These are phyloP conservation scores for Momotus momota DNA, from an alignment of 2,797 vertebrate genomes.

Conservation along the genomic window DNA sequence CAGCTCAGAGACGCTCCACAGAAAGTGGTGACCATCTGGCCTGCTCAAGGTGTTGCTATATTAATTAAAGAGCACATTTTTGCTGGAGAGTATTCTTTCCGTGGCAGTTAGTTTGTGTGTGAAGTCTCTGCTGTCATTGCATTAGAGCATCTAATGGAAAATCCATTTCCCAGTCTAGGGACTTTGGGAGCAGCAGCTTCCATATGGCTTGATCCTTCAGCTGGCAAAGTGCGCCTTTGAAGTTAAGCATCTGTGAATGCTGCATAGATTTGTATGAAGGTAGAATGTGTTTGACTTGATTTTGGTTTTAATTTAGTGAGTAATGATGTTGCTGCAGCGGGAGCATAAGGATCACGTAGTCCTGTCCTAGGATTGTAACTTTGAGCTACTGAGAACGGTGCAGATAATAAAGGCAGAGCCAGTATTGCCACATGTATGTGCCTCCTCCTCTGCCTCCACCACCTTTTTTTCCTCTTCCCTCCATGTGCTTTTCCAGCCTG, in stretches of 20 bases:
- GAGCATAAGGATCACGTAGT: neutral
- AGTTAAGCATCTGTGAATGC: conserved; percentile 1
- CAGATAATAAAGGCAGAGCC: neutral
- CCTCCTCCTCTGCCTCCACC: neutral
- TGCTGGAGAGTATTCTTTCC: neutral
- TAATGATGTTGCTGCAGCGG: neutral
- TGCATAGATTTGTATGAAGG: neutral
- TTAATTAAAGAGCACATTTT: neutral
- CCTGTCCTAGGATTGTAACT: neutral
- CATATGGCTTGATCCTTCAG: neutral
- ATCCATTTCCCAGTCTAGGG: neutral
- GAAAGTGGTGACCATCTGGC: neutral
- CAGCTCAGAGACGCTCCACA: neutral
- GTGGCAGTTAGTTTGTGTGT: neutral
- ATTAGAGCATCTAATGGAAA: neutral
- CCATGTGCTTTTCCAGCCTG: neutral
- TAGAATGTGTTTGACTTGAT: neutral
- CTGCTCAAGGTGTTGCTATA: neutral
- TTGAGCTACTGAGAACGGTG: neutral
- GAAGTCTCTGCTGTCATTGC: neutral
- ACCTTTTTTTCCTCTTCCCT: neutral
- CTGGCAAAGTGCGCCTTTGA: neutral
- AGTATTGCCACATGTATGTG: accelerated
- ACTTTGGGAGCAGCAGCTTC: neutral
- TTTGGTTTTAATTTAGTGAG: neutral